These are phyloP conservation scores for Neoitamus cyanurus DNA, from an alignment of 2,888 invertebrate species.

Conservation along the genomic window DNA sequence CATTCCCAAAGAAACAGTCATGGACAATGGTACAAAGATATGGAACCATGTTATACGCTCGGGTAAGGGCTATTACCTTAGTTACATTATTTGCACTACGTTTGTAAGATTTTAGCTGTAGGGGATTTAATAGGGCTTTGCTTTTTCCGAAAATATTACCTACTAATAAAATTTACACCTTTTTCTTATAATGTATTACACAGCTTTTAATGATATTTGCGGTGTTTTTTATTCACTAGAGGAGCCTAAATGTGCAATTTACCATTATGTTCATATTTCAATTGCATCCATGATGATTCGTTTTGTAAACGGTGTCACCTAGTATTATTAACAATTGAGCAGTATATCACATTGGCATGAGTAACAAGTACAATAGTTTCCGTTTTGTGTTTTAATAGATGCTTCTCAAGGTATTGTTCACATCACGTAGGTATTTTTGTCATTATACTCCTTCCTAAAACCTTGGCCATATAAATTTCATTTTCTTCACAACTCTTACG, in stretches of 20 bases:
- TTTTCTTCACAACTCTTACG: background rate
- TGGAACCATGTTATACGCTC: slow-evolving; percentile 60
- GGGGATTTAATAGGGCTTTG: background rate
- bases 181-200: slow-evolving; percentile 3
- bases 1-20: slow-evolving; percentile 58
- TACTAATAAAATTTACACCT: slow-evolving; percentile 7
- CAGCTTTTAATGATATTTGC: slow-evolving; percentile 32
- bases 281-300: slow-evolving; percentile 10
- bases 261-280: background rate
- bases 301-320: background rate
- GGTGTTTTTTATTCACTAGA: slow-evolving; percentile 52
- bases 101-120: background rate
- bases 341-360: background rate
- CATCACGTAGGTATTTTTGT: background rate
- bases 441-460: background rate
- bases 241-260: slow-evolving; percentile 55
- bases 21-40: slow-evolving; percentile 59
- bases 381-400: background rate
- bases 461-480: background rate
- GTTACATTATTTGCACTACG: background rate
- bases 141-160: background rate
- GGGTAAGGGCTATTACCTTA: slow-evolving; percentile 60
- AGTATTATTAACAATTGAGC: background rate
- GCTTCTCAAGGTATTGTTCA: background rate
- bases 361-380: background rate